Evolutionary conservation across 2,888 invertebrate genomes (phyloP), one percentile per base, ranked within the genome.

Genomic region (Drosophila limbata): DNA sequence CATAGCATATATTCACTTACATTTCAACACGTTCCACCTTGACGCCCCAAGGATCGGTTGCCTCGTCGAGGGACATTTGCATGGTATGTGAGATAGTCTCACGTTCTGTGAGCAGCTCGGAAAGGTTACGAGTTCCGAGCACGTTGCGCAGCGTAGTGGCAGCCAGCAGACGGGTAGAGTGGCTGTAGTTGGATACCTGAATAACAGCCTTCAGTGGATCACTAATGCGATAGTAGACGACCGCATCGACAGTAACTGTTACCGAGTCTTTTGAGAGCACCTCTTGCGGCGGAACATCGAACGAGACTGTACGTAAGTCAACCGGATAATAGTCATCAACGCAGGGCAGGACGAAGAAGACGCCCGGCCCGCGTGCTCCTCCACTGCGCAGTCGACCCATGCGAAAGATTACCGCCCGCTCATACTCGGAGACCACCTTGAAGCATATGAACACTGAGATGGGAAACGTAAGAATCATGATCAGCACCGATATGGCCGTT

Each of bases 201-300:
- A 96, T 95, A 21, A 96, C 95, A 0, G 96, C 96, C 90, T 95
- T 96, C 17, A 96, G 91, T 0, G 96, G 96, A 90, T 96, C 95
- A 87, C 96, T 96, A 73, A 96, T 96, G 78, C 96, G 94, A 90
- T 97, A 97, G 91, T 96, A 97, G 39, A 97, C 96, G 1, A 96
- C 96, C 0, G 98, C 98, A 90, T 98, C 98, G 3, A 98, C 98
- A 1, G 97, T 97, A 0, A 98, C 98, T 0, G 98, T 98, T 10
- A 98, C 98, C 0, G 97, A 97, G 92, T 98, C 98, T 93, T 97
- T 96, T 13, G 98, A 97, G 56, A 98, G 93, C 13, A 98, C 97
- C 94, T 98, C 98, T 93, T 99, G 98, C 0, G 98, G 97, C 42
- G 98, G 98, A 0, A 99, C 98, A 93, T 98, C 98, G 90, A 98